Evolutionary conservation across 2,888 invertebrate species (phyloP).

Genomic region (Caenorhabditis afra): DNA sequence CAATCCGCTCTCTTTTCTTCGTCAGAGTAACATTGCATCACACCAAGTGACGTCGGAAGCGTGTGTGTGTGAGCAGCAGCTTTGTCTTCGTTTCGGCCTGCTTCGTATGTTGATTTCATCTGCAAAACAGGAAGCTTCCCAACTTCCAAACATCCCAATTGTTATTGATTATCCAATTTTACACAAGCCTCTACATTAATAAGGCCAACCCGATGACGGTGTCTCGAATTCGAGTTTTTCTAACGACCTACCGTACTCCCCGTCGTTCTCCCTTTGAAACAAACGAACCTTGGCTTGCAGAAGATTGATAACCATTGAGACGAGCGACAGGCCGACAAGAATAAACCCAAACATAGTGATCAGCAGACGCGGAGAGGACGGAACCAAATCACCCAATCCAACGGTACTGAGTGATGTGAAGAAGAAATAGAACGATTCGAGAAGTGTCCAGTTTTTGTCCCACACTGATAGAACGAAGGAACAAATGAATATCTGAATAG

Average conservation of each 20-base stretch:
- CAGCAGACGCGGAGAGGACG: slow-evolving; percentile 88
- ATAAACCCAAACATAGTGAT: slow-evolving; percentile 93
- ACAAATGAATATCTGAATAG: slow-evolving; percentile 89
- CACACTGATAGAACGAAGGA: slow-evolving; percentile 77
- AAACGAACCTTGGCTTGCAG: slow-evolving; percentile 64
- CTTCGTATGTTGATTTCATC: slow-evolving; percentile 74
- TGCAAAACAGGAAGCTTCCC: slow-evolving; percentile 3
- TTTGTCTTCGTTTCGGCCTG: slow-evolving; percentile 59
- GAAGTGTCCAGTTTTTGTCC: slow-evolving; percentile 88
- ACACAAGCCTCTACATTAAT: no score
- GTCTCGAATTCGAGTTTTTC: no score
- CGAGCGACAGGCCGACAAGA: slow-evolving; percentile 86
- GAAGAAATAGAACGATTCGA: slow-evolving; percentile 95
- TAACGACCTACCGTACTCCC: no score
- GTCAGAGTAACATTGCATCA: slow-evolving; percentile 58
- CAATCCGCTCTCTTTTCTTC: slow-evolving; percentile 58
- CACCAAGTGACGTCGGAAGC: slow-evolving; percentile 33
- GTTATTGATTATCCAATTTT: no score
- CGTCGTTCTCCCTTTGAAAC: no score
- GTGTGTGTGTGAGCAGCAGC: slow-evolving; percentile 16
- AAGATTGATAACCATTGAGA: slow-evolving; percentile 75
- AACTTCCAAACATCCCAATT: no score
- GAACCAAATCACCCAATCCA: slow-evolving; percentile 74
- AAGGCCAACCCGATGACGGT: no score
- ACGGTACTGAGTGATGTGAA: slow-evolving; percentile 89